Percentiles rank a stretch among this genome's conserved stretches.
phyloP scores from a whole-genome alignment of 2,113 vertebrate genomes.

The Eidolon helvum region DNA sequence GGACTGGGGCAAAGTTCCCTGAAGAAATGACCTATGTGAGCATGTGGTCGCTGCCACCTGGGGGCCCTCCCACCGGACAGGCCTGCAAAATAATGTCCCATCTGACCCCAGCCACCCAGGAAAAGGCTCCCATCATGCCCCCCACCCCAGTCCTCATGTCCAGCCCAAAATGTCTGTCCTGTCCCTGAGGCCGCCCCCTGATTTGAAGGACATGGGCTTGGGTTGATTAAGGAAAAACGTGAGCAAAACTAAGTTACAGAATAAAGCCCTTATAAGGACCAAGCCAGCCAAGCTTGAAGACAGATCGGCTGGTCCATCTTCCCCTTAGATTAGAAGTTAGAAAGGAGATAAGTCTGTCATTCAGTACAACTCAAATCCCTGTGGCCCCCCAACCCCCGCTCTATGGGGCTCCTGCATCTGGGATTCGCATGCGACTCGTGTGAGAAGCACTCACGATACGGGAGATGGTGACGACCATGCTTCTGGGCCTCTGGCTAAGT shows the following conservation, averaged over 20 bases:
- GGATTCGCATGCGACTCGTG: rapidly evolving
- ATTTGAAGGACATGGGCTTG: background rate
- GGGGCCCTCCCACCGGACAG: background rate
- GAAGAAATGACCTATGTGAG: too few relatives aligned
- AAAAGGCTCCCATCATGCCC: background rate
- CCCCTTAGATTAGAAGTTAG: background rate
- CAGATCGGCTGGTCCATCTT: rapidly evolving
- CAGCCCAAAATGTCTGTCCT: background rate
- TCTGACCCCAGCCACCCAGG: background rate
- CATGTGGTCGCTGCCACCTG: rapidly evolving
- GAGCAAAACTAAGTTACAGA: background rate
- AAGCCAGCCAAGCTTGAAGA: rapidly evolving
- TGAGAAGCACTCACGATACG: background rate
- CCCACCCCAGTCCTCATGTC: background rate
- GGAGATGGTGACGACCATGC: background rate
- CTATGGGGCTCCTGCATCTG: rapidly evolving
- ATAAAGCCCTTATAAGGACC: background rate
- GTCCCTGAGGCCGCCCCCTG: background rate
- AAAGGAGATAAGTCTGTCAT: background rate
- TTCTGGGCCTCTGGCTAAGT: background rate
- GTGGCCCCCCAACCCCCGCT: rapidly evolving
- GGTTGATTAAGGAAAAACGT: background rate
- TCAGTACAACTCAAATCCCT: background rate
- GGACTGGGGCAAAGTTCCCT: background rate
- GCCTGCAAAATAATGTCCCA: background rate